A percentile compares a stretch with the other conserved stretches of the same genome.
These are phyloP conservation scores for Priocnemis perturbator DNA, from an alignment of 2,888 invertebrate genomes.

Conservation along the genomic window DNA sequence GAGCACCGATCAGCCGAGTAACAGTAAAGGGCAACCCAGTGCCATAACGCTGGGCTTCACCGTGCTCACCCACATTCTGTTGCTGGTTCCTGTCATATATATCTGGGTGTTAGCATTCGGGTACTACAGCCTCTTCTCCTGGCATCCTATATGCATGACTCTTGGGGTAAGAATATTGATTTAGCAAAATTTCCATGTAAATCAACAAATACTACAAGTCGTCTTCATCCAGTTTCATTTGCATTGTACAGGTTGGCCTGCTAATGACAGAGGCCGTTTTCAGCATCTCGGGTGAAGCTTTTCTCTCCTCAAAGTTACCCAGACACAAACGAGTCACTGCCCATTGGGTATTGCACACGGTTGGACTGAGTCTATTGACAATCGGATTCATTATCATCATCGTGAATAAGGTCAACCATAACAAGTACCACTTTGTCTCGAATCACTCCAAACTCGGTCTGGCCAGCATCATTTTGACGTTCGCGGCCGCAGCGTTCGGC, in stretches of 20 bases:
- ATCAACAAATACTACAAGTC: too few relatives aligned
- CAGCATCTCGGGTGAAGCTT: conserved; percentile 67
- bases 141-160: conserved; percentile 71
- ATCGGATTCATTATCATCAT: conserved; percentile 64
- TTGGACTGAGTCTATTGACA: conserved; percentile 59
- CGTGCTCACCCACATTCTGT: conserved; percentile 62
- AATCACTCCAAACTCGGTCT: conserved; percentile 66
- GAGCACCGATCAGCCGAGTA: conserved; percentile 50
- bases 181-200: too few relatives aligned
- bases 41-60: conserved; percentile 55
- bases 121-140: conserved; percentile 62
- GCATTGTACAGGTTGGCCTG: conserved; percentile 67
- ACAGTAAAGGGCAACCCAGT: conserved; percentile 56
- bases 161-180: conserved; percentile 64
- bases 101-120: conserved; percentile 60
- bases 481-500: conserved; percentile 58
- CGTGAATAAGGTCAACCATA: conserved; percentile 56
- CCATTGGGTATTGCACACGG: conserved; percentile 67
- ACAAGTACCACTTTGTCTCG: conserved; percentile 59
- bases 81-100: conserved; percentile 67
- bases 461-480: conserved; percentile 58
- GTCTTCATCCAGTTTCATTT: too few relatives aligned
- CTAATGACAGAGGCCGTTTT: conserved; percentile 66
- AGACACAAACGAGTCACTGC: conserved; percentile 60
- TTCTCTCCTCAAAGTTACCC: conserved; percentile 55